These are phyloP conservation scores for Chrysopa pallens DNA, from an alignment of 1,140 invertebrate species.

Conservation along the genomic window DNA sequence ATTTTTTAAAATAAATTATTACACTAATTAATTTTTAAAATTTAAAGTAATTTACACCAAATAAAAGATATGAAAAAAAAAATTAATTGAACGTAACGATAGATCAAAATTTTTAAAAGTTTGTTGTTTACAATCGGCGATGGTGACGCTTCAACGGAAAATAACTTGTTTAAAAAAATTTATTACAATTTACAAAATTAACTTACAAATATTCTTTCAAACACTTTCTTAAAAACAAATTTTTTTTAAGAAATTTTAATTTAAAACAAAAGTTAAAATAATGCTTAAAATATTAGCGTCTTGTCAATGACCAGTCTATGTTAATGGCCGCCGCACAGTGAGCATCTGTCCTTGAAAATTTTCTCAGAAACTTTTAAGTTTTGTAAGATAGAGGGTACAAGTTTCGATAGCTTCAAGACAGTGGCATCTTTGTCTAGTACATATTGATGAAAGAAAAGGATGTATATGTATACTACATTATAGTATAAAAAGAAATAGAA, in stretches of 20 bases:
- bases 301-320: neutral
- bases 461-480: neutral
- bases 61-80: neutral
- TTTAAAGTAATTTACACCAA: neutral
- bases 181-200: too few relatives aligned
- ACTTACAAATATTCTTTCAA: neutral
- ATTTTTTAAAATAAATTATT: neutral
- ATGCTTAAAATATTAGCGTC: neutral
- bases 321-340: constrained; percentile 21
- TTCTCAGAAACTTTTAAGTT: constrained; percentile 20
- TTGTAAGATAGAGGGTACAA: neutral
- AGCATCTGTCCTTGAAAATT: constrained; percentile 18
- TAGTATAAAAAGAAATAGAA: neutral
- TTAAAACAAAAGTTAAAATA: too few relatives aligned
- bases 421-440: too few relatives aligned
- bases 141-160: neutral
- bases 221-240: neutral
- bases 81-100: neutral
- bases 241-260: constrained; percentile 9
- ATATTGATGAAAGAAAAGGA: too few relatives aligned
- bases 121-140: neutral
- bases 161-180: too few relatives aligned
- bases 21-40: neutral
- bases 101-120: too few relatives aligned
- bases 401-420: neutral